A percentile compares a stretch with the other conserved stretches of the same genome.
These are phyloP conservation scores for Rhinoptilus africanus DNA, from an alignment of 2,113 vertebrate genomes.

Conservation along the genomic window DNA sequence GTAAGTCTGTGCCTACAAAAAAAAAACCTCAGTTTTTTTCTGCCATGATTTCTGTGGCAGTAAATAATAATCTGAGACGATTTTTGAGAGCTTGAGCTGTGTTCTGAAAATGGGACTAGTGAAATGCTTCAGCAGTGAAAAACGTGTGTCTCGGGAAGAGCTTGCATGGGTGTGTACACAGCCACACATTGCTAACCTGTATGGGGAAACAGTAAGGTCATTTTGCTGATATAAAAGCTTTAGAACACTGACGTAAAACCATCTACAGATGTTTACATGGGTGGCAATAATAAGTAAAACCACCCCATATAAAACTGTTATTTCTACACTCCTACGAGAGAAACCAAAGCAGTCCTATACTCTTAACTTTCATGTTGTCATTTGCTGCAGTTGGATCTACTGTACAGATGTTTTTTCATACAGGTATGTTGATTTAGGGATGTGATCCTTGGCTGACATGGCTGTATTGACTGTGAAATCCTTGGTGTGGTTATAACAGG, in stretches of 20 bases:
- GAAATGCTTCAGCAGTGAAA: background rate
- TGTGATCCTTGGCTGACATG: background rate
- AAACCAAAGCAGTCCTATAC: background rate
- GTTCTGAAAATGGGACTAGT: background rate
- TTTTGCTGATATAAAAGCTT: background rate
- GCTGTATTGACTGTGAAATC: background rate
- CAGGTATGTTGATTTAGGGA: background rate
- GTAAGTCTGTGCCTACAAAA: background rate
- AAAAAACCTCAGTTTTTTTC: background rate
- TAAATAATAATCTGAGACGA: background rate
- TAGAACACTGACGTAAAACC: background rate
- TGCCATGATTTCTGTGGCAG: background rate
- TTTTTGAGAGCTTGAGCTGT: background rate
- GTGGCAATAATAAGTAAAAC: background rate
- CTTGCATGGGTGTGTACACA: background rate
- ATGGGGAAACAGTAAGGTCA: background rate
- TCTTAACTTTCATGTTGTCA: background rate
- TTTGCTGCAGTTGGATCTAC: background rate
- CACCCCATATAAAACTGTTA: background rate
- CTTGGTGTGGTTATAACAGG: background rate
- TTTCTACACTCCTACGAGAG: background rate
- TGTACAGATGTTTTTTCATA: background rate
- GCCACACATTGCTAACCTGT: background rate
- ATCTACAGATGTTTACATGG: background rate
- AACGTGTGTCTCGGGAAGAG: background rate